Evolutionary conservation across 2,888 invertebrate species (phyloP), one percentile per base, ranked within the genome.

Genomic region (Bibio marci): DNA sequence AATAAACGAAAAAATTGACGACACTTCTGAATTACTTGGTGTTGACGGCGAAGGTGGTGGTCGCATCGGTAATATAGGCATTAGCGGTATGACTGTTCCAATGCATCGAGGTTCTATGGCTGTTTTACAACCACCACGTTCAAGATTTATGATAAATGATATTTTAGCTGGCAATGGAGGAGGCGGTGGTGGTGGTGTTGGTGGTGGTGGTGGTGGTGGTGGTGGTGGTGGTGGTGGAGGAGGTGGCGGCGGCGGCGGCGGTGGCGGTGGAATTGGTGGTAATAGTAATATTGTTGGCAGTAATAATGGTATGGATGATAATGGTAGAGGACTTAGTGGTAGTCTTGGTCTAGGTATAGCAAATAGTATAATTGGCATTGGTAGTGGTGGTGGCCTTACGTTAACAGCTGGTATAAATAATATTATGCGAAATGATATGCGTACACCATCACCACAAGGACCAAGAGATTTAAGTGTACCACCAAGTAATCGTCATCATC

Each of bases 121-220:
- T 60, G 69, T 68, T 59, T 67, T 70, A 56, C 73, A 69, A 57
- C 72, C 76, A 47, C 74, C 76, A 37, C 70, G 83, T 50, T 82
- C 85, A 44, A 66, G 85, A 48, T 87, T 87, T 65, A 86, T 87
- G 83, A 87, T 87, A 65, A 86, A 83, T 50, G 87, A 87, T 60
- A 87, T 87, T 53, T 67, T 87, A 48, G 75, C 74, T 38, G 71
- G 71, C 37, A 67, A 67, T 39, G 62, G 61, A 12, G 42, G 40
- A 12, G 39, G 33, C 14, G 37, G 26, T 13, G 35, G 31, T 12
- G 38, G 30, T 27, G 37, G 39, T n/a, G 30, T 14, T 22, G 32
- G 27, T 15, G 15, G 17, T 11, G 11, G 45, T 50, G 44, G 35
- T 50, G 19, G 27, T 25, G 26, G 35, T 14, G 17, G 26, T 7